Conservation (phyloP, 2,888 invertebrate genomes). For the Cephus pulcher region DNA sequence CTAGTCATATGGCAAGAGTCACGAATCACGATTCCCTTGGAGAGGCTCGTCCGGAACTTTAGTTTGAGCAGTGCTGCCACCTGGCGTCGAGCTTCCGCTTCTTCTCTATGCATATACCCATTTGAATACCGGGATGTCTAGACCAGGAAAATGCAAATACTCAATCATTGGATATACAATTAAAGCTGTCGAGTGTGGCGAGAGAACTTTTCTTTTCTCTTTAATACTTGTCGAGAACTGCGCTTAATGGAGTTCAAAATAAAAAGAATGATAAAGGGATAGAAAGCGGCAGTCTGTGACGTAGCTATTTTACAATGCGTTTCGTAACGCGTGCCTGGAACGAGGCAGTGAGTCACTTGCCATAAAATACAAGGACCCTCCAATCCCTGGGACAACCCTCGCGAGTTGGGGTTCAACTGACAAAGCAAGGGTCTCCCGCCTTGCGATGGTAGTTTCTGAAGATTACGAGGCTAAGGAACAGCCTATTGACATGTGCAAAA, state of each 20-base stretch:
- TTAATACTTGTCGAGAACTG: neutral
- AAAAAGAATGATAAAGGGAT: neutral
- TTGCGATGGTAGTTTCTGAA: neutral
- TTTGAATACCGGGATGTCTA: neutral
- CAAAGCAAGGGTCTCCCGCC: neutral
- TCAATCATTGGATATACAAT: neutral
- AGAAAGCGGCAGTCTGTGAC: neutral
- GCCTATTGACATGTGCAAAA: neutral
- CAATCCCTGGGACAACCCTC: slow-evolving; percentile 11
- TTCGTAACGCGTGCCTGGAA: slow-evolving; percentile 4
- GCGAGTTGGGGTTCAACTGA: slow-evolving; percentile 5
- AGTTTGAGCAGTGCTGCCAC: neutral
- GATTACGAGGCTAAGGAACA: neutral
- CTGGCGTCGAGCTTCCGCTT: neutral
- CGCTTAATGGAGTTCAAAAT: neutral
- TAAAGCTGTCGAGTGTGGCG: neutral
- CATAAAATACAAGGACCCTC: slow-evolving; percentile 43
- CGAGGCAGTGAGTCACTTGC: slow-evolving; percentile 46
- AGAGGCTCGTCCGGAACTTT: neutral
- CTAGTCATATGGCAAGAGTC: neutral
- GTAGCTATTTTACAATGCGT: neutral
- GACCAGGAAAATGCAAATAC: neutral
- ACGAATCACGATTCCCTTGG: neutral
- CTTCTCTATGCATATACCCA: neutral
- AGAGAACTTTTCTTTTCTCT: neutral